Percentiles rank a stretch among this genome's conserved stretches.
These are phyloP conservation scores for Oscarella lobularis DNA, from an alignment of 37 sponge, comb jelly and placozoan genomes.

Conservation along the genomic window DNA sequence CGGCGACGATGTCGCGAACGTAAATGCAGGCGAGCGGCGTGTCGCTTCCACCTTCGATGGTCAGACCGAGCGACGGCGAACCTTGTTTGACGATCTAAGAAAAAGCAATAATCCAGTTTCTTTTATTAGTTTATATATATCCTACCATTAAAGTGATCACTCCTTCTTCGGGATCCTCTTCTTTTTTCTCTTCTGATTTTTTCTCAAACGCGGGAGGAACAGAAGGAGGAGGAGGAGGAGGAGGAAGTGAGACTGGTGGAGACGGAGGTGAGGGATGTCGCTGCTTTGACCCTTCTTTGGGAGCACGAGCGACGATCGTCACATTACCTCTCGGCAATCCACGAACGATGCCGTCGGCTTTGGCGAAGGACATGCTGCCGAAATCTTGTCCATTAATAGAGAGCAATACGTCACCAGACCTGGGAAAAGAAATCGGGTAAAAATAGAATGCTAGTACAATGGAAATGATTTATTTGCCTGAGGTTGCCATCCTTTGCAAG, in stretches of 20 bases:
- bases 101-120: background rate
- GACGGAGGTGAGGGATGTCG: no score
- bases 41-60: slow-evolving; percentile 39
- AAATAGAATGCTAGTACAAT: no score
- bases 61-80: slow-evolving; percentile 19
- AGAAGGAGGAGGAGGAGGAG: no score
- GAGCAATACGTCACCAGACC: background rate
- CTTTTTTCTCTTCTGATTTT: no score
- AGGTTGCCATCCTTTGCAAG: background rate
- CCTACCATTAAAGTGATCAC: background rate
- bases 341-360: background rate
- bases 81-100: background rate
- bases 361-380: background rate
- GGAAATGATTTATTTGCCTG: background rate
- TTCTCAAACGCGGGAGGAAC: no score
- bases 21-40: slow-evolving; percentile 33
- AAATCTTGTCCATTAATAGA: background rate
- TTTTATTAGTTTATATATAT: no score
- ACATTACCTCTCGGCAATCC: background rate
- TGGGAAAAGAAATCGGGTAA: no score
- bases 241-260: no score
- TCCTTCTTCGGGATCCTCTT: background rate
- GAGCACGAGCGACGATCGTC: background rate
- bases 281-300: no score
- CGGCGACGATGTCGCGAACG: slow-evolving; percentile 24